Conservation (phyloP, 2,113 vertebrate genomes). For the Lophius piscatorius region DNA sequence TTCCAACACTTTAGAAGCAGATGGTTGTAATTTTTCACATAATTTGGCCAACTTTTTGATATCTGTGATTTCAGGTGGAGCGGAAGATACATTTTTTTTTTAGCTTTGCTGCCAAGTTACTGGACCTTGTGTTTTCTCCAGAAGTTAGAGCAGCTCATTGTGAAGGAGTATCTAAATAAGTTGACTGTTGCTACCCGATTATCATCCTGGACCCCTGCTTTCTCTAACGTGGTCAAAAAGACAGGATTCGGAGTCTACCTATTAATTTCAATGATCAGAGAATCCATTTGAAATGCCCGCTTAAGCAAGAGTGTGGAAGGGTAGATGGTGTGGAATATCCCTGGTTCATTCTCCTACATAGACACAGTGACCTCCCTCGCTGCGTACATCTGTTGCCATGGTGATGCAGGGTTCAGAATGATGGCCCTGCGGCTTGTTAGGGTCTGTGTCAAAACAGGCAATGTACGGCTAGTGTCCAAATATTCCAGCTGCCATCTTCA, state of each 20-base stretch:
- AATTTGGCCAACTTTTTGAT: slow-evolving; percentile 45
- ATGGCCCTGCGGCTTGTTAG: slow-evolving; percentile 58
- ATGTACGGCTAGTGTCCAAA: slow-evolving; percentile 32
- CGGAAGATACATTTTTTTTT: slow-evolving; percentile 22
- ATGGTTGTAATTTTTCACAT: slow-evolving; percentile 54
- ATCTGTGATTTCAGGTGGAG: slow-evolving; percentile 25
- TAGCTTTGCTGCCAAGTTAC: slow-evolving; percentile 31
- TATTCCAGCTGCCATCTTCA: slow-evolving; percentile 12
- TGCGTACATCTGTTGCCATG: slow-evolving; percentile 63
- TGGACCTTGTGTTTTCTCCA: slow-evolving; percentile 17
- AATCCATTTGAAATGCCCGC: slow-evolving; percentile 32
- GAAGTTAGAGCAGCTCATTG: slow-evolving; percentile 40
- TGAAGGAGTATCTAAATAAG: slow-evolving; percentile 60
- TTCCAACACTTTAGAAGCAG: slow-evolving; percentile 39
- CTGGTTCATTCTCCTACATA: slow-evolving; percentile 3
- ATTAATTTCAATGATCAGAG: slow-evolving; percentile 46
- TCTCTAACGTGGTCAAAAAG: slow-evolving; percentile 48
- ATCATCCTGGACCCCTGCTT: slow-evolving; percentile 37
- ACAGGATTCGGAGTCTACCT: slow-evolving; percentile 15
- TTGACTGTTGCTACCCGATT: slow-evolving; percentile 48
- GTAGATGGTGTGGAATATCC: slow-evolving; percentile 11
- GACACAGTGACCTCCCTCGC: slow-evolving; percentile 17
- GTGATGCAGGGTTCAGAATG: slow-evolving; percentile 35
- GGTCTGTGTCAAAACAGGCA: slow-evolving; percentile 50
- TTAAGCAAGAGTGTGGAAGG: no score